Conservation (phyloP, 1,140 invertebrate species). For the Prorops nasuta region DNA sequence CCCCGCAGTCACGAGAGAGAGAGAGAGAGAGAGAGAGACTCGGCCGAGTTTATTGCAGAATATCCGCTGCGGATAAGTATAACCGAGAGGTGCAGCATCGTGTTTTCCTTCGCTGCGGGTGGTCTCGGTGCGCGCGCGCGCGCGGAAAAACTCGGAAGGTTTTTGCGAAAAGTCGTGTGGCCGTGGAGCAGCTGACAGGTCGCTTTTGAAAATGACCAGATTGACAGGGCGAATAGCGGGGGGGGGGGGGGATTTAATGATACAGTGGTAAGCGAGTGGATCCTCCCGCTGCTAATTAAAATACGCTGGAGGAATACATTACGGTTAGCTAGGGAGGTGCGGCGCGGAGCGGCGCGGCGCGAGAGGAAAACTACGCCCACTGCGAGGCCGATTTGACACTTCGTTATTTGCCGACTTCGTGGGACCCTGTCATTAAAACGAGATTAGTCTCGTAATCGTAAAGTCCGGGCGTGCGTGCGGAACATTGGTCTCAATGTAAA, state of each 20-base stretch:
- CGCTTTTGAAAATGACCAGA: conserved; percentile 15
- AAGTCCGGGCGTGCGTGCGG: conserved; percentile 7
- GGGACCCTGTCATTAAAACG: conserved; percentile 54
- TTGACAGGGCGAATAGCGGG: too few species aligned
- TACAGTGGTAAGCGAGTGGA: conserved; percentile 34
- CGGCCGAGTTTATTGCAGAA: neutral
- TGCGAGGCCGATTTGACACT: conserved; percentile 51
- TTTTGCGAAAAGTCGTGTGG: too few species aligned
- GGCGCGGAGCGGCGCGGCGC: conserved; percentile 7
- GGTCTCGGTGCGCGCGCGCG: too few species aligned
- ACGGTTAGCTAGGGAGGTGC: neutral
- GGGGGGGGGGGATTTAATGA: conserved; percentile 13
- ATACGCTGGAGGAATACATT: conserved; percentile 36
- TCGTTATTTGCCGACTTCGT: conserved; percentile 50
- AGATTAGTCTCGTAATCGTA: conserved; percentile 51
- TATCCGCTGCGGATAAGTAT: neutral
- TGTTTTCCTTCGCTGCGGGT: too few species aligned
- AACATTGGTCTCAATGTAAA: conserved; percentile 11
- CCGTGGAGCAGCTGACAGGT: conserved; percentile 13
- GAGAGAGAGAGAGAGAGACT: neutral
- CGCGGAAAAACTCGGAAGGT: conserved; percentile 3
- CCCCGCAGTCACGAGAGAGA: too few species aligned
- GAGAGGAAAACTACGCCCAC: conserved; percentile 44
- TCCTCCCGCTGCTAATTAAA: conserved; percentile 47
- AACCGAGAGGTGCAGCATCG: too few species aligned